Evolutionary conservation across 2,113 vertebrate species (phyloP).

Genomic region (Camarhynchus parvulus): DNA sequence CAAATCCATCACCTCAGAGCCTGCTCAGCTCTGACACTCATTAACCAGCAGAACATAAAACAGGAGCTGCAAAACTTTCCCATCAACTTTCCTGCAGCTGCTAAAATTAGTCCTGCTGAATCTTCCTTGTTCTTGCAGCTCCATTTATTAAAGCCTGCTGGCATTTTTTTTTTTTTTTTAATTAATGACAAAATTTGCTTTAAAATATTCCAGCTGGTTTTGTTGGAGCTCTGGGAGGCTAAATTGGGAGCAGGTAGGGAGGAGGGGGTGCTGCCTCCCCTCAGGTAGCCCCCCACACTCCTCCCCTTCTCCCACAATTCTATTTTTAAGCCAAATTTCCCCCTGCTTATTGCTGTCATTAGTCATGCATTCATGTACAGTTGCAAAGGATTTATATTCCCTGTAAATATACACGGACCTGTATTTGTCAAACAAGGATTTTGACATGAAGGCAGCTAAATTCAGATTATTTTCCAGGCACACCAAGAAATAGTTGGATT

Average conservation of each 20-base stretch:
- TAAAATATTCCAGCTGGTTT: conserved; percentile 6
- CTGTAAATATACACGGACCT: background rate
- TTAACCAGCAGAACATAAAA: background rate
- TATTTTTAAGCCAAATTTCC: conserved; percentile 29
- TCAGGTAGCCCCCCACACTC: background rate
- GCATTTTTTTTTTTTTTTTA: background rate
- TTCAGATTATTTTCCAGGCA: conserved; percentile 28
- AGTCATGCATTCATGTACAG: conserved; percentile 16
- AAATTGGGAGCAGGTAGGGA: background rate
- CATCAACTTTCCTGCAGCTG: conserved; percentile 22
- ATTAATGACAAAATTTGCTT: conserved; percentile 36
- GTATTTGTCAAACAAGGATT: background rate
- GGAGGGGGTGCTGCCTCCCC: background rate
- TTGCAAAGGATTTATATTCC: background rate
- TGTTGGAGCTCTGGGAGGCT: background rate
- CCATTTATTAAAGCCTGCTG: conserved; percentile 19
- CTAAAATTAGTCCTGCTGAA: conserved; percentile 50
- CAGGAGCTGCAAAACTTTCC: background rate
- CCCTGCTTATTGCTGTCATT: conserved; percentile 31
- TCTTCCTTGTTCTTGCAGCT: background rate
- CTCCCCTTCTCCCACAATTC: background rate
- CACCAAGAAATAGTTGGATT: background rate
- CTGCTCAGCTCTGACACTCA: background rate
- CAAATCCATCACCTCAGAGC: conserved; percentile 36
- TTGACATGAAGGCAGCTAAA: background rate